Base-by-base conservation (phyloP, 2,113 vertebrate species). In the Nerophis lumbriciformis region DNA sequence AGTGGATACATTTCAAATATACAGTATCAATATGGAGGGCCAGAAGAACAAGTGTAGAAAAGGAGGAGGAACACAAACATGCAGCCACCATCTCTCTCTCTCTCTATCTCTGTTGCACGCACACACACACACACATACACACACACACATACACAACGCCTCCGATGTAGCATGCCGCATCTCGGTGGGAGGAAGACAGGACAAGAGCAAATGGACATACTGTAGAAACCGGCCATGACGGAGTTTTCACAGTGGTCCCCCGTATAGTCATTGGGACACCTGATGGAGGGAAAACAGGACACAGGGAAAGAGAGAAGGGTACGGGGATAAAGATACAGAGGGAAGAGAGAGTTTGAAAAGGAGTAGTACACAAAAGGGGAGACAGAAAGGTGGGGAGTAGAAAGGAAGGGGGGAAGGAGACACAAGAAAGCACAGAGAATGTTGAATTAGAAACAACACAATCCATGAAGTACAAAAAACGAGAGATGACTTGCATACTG, bases 191-290 rank as follows among this genome's bases (percentile, higher is more conserved):
- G 80, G 63, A 53, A 80, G 76, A 85, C 82, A 88, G 42, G 77
- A 86, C 84, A 79, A 73, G 81, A 85, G 83, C 92, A 93, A 93
- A 92, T 92, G 93, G 92, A 98, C 94, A 94, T 98, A 98, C 96
- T 94, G 95, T 97, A 97, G 92, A 98, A 98, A 93, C 91, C 93
- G 92, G 93, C 93, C 93, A 98, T 97, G 93, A 97, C 95, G 94
- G 94, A 97, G 92, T 95, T 94, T 93, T 98, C 93, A 96, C 96
- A 98, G 92, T 92, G 96, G 91, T 97, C 95, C 92, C 96, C 96
- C 90, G 93, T 95, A 95, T 95, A 98, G 93, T 97, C 94, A 92
- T 97, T 98, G 85, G 96, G 95, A 96, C 96, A 98, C 95, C 96
- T 98, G 93, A 93, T 94, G 90, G 89, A 93, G 85, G 85, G 86